phyloP scores from a whole-genome alignment of 1,140 invertebrate species.

The Scylla paramamosain region DNA sequence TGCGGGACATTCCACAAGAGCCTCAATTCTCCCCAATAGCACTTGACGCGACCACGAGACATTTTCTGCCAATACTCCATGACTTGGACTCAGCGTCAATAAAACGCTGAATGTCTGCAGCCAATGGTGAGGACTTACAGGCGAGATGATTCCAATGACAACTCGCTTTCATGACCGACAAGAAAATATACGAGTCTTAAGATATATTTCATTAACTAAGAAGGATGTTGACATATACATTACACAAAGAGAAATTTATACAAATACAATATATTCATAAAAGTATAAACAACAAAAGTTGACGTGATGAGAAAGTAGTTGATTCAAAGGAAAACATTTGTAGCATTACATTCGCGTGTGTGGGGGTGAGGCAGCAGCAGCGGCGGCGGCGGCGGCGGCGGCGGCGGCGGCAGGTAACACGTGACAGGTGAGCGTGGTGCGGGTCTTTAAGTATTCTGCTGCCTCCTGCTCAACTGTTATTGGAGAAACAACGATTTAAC shows the following conservation, averaged over 20 bases:
- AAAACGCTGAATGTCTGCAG: too few relatives aligned
- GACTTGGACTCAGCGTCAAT: background rate
- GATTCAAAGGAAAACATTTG: background rate
- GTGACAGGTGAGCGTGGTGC: background rate
- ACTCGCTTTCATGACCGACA: too few relatives aligned
- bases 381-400: background rate
- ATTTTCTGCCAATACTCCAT: background rate
- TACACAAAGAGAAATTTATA: too few relatives aligned
- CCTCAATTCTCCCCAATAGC: background rate
- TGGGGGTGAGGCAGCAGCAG: too few relatives aligned
- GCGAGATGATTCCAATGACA: too few relatives aligned
- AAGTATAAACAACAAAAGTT: too few relatives aligned
- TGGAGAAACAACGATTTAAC: background rate
- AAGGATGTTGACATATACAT: too few relatives aligned
- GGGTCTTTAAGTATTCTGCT: background rate
- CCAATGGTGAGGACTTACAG: too few relatives aligned
- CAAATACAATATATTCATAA: too few relatives aligned
- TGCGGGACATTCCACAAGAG: background rate
- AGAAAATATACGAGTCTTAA: too few relatives aligned
- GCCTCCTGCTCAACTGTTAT: background rate
- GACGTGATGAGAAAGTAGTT: background rate
- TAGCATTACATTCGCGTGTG: too few relatives aligned
- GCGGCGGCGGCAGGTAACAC: background rate
- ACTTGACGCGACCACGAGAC: background rate
- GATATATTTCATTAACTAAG: too few relatives aligned